These are phyloP conservation scores for Aspidiotus destructor DNA, from an alignment of 2,888 invertebrate genomes.

Conservation along the genomic window DNA sequence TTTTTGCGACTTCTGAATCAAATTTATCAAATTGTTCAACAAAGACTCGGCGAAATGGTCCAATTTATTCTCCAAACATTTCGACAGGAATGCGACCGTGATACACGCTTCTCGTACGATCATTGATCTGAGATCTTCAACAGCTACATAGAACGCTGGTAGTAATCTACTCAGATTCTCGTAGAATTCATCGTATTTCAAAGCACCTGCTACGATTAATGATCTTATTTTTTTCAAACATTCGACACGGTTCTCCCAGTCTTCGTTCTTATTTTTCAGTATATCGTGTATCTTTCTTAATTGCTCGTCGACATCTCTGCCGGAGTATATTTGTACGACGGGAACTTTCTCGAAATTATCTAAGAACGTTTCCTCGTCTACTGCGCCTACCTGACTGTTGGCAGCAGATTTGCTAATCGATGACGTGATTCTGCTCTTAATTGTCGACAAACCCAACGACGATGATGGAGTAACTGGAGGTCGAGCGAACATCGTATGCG, in stretches of 20 bases:
- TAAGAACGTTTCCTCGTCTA: conserved; percentile 80
- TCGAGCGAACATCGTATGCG: conserved; percentile 6
- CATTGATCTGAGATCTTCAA: conserved; percentile 83
- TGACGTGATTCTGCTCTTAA: conserved; percentile 5
- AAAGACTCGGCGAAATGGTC: conserved; percentile 79
- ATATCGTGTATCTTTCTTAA: conserved; percentile 62
- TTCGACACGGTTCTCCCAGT: conserved; percentile 93
- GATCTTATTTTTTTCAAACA: conserved; percentile 82
- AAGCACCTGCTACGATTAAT: conserved; percentile 69
- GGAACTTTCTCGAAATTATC: conserved; percentile 76
- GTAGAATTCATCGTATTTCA: conserved; percentile 62
- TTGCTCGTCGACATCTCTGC: conserved; percentile 71
- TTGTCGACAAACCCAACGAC: not conserved
- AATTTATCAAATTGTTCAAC: conserved; percentile 70
- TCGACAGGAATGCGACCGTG: conserved; percentile 83
- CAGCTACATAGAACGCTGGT: conserved; percentile 66
- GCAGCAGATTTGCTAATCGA: not conserved
- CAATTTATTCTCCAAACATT: conserved; percentile 59
- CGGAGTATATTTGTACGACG: conserved; percentile 69
- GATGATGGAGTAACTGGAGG: conserved; percentile 23
- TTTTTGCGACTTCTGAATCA: conserved; percentile 93
- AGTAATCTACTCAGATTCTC: conserved; percentile 68
- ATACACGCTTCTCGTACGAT: conserved; percentile 94
- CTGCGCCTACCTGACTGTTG: conserved; percentile 58
- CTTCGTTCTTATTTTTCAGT: conserved; percentile 69